These are phyloP conservation scores for Apoderus coryli DNA, from an alignment of 2,888 invertebrate species.

Conservation along the genomic window DNA sequence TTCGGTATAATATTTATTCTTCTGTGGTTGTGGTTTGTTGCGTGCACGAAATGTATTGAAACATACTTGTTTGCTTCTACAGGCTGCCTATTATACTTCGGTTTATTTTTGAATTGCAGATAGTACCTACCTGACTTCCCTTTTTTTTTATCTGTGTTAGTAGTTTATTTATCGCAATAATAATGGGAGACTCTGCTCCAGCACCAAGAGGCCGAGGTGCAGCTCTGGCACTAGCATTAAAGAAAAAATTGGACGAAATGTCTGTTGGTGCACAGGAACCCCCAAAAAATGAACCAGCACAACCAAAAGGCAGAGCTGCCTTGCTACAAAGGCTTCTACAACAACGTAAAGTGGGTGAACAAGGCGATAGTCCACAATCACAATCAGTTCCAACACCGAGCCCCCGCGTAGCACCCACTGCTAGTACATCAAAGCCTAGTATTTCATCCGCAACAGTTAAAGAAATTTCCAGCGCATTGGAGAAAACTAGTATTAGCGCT, in stretches of 20 bases:
- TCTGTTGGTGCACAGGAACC: too few relatives aligned
- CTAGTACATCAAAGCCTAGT: slow-evolving; percentile 5
- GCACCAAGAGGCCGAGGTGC: slow-evolving; percentile 22
- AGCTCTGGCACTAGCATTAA: slow-evolving; percentile 20
- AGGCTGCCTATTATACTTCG: too few relatives aligned
- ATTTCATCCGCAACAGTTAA: not conserved
- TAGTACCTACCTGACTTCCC: too few relatives aligned
- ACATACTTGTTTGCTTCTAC: too few relatives aligned
- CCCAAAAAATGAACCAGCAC: slow-evolving; percentile 19
- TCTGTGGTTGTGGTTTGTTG: too few relatives aligned
- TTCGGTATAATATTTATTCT: too few relatives aligned
- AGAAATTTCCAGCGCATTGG: slow-evolving; percentile 11
- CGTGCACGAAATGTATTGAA: too few relatives aligned
- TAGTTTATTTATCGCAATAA: too few relatives aligned
- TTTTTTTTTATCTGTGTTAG: too few relatives aligned
- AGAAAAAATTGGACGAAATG: slow-evolving; percentile 15
- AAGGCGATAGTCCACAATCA: slow-evolving; percentile 14
- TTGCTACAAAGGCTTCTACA: slow-evolving; percentile 22
- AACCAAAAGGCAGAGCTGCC: slow-evolving; percentile 28
- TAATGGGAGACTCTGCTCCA: too few relatives aligned
- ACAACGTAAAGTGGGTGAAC: slow-evolving; percentile 17
- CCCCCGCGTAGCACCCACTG: slow-evolving; percentile 4
- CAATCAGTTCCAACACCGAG: slow-evolving; percentile 1
- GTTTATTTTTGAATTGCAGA: too few relatives aligned
- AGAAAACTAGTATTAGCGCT: slow-evolving; percentile 13